These are phyloP conservation scores for Cettia cetti DNA, from an alignment of 2,113 vertebrate species.

Conservation along the genomic window DNA sequence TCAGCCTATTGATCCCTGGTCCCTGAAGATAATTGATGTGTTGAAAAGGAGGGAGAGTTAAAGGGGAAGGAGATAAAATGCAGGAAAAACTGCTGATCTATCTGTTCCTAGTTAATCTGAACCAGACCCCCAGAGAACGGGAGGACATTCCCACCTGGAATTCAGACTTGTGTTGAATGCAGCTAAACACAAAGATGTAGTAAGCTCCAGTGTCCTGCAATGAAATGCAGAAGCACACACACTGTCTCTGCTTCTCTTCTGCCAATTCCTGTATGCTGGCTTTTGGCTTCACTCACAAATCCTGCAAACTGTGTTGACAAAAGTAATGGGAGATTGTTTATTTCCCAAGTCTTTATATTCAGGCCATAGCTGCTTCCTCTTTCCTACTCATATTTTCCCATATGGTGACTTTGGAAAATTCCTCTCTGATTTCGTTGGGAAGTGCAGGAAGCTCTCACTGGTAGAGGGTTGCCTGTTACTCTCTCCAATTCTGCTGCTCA, in stretches of 20 bases:
- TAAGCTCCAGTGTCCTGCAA: not conserved
- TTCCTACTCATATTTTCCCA: slow-evolving; percentile 63
- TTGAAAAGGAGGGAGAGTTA: not conserved
- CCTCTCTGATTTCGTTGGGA: slow-evolving; percentile 49
- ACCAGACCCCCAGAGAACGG: not conserved
- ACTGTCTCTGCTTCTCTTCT: not conserved
- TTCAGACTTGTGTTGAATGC: slow-evolving; percentile 24
- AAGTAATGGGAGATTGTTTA: slow-evolving; percentile 28
- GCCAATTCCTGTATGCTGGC: slow-evolving; percentile 33
- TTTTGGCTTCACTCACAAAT: not conserved
- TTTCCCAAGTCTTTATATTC: slow-evolving; percentile 31
- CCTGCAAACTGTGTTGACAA: slow-evolving; percentile 27
- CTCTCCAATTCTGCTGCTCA: slow-evolving; percentile 60
- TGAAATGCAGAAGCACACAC: not conserved
- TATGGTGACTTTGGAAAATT: slow-evolving; percentile 70
- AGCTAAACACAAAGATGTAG: not conserved
- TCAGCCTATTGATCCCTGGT: not conserved
- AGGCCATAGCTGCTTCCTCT: slow-evolving; percentile 38
- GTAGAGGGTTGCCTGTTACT: slow-evolving; percentile 66
- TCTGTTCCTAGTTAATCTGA: not conserved
- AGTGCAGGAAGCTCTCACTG: slow-evolving; percentile 76
- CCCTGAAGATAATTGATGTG: not conserved
- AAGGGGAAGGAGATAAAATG: not conserved
- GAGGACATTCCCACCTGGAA: slow-evolving; percentile 37
- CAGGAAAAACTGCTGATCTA: not conserved